Percentiles rank a stretch among this genome's conserved stretches.
Evolutionary conservation across 1,140 invertebrate species (phyloP).

Genomic region (Drosophila carrolli): DNA sequence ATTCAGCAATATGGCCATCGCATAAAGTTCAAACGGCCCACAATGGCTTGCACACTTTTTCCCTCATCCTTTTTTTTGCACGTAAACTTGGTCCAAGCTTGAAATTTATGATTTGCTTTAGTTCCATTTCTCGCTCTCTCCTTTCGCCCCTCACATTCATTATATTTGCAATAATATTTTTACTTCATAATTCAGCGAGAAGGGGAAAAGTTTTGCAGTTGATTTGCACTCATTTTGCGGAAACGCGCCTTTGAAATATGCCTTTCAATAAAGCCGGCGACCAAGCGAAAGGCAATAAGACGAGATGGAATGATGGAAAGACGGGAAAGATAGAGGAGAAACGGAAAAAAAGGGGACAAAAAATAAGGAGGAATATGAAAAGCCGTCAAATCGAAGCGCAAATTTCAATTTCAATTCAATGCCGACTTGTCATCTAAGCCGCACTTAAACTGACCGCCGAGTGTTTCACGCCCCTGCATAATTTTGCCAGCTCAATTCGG

Average conservation of each 20-base stretch:
- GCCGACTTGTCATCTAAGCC: slow-evolving; percentile 58
- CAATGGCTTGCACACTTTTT: slow-evolving; percentile 13
- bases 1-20: slow-evolving; percentile 36
- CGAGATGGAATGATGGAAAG: background rate
- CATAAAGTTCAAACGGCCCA: slow-evolving; percentile 21
- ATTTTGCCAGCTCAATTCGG: slow-evolving; percentile 68
- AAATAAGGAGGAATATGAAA: slow-evolving; percentile 10
- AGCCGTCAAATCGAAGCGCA: slow-evolving; percentile 54
- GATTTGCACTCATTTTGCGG: slow-evolving; percentile 67
- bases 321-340: background rate
- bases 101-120: slow-evolving; percentile 28
- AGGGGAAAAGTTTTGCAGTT: slow-evolving; percentile 41
- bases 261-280: slow-evolving; percentile 52
- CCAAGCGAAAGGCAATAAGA: slow-evolving; percentile 24
- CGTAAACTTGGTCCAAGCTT: slow-evolving; percentile 19
- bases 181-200: slow-evolving; percentile 58
- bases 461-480: slow-evolving; percentile 77
- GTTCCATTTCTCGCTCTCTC: slow-evolving; percentile 2
- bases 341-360: background rate
- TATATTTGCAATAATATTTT: slow-evolving; percentile 81
- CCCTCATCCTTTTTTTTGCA: background rate
- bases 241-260: slow-evolving; percentile 70
- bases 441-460: slow-evolving; percentile 68
- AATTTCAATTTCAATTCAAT: slow-evolving; percentile 63
- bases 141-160: slow-evolving; percentile 51